Evolutionary conservation across 2,797 vertebrate species (phyloP).

Genomic region (Eidolon dupreanum): DNA sequence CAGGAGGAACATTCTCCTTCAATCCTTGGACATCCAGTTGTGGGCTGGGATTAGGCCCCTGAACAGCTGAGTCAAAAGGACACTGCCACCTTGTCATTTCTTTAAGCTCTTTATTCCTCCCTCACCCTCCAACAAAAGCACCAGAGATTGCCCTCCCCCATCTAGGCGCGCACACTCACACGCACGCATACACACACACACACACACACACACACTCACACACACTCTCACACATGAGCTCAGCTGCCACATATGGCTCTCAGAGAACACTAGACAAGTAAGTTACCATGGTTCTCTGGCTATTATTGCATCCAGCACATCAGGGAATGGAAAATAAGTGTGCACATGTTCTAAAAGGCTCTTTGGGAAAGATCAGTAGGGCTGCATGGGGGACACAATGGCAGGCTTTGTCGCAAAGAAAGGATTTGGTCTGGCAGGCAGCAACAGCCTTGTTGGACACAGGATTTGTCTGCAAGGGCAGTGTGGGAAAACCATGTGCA

Average conservation of each 20-base stretch:
- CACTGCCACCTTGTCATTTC: constrained; percentile 85
- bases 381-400: constrained; percentile 75
- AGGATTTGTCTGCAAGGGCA: constrained; percentile 71
- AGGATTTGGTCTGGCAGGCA: constrained; percentile 80
- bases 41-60: constrained; percentile 80
- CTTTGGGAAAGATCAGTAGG: constrained; percentile 79
- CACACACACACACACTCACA: background rate
- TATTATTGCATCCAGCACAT: constrained; percentile 68
- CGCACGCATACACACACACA: background rate
- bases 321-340: constrained; percentile 72
- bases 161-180: background rate
- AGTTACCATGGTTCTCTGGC: constrained; percentile 67
- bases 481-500: constrained; percentile 62
- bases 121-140: constrained; percentile 65
- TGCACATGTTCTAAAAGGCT: constrained; percentile 79
- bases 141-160: constrained; percentile 41
- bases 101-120: constrained; percentile 73
- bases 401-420: constrained; percentile 82
- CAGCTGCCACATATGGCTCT: constrained; percentile 79
- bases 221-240: background rate
- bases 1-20: constrained; percentile 81
- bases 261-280: constrained; percentile 49
- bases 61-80: constrained; percentile 86
- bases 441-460: constrained; percentile 77
- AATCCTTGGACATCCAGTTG: constrained; percentile 85